Evolutionary conservation across 2,797 vertebrate species (phyloP), one percentile per base, ranked within the genome.

Genomic region (Limnodromus scolopaceus): DNA sequence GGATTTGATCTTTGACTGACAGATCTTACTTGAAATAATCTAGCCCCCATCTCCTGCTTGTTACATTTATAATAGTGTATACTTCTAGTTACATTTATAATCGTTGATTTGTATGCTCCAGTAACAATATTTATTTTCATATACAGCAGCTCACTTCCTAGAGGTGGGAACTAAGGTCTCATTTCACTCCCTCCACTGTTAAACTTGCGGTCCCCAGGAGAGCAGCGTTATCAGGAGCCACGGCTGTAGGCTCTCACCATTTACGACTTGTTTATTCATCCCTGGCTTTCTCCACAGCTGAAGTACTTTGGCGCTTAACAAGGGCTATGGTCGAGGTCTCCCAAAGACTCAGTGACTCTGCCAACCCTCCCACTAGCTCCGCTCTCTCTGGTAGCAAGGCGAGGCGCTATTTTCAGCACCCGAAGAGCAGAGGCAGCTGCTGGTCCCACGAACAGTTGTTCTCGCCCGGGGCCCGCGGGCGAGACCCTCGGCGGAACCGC

Each of bases 381-480:
- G 1, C 57, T 65, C 76, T 1, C 70, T 15, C 34, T 3, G 27
- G 4, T 2, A 9, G 3, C 3, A 24, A 7, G 12, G 32, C 5
- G 10, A 17, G 34, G 3, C 17, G 6, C 53, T n/a, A 8, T 49
- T 7, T 65, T 6, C 53, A 19, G 16, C 48, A 51, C 24, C 34
- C n/a, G 5, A 72, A n/a, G 18, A 34, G 1, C 16, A 55, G 19
- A 6, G 6, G 7, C 17, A 27, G 6, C 32, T 8, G 41, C 13
- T 4, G 13, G 2, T 8, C 36, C 51, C 23, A 5, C 7, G 0
- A 2, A 1, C 2, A n/a, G n/a, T n/a, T n/a, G n/a, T n/a, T n/a
- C n/a, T n/a, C n/a, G n/a, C n/a, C 34, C 20, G 12, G 14, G 6
- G 1, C 30, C 34, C n/a, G 3, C 11, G 12, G 9, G 3, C 14